Evolutionary conservation across 2,113 vertebrate species (phyloP), one percentile per base, ranked within the genome.

Genomic region (Vulpes lagopus): DNA sequence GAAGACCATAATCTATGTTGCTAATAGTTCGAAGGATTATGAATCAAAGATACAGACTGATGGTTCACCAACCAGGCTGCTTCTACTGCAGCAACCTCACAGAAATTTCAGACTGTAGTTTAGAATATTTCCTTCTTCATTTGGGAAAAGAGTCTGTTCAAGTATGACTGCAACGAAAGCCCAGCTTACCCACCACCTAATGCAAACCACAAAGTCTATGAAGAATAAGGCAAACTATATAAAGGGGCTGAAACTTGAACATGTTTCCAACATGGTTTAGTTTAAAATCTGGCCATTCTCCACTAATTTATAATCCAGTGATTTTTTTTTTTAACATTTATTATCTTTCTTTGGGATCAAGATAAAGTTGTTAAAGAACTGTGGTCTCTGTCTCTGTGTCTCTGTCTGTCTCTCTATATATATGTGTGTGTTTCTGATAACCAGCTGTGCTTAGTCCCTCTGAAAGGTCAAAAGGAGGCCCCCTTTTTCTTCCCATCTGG

Each of bases 371-470:
- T 85, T 53, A 55, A 92, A 84, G 74, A 91, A 86, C 27, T 88
- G 35, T 57, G 25, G 64, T 91, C 65, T 87, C 17, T 59, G 38
- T 90, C 32, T 22, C 3, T 8, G 62, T 53, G 27, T 60, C 19
- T 65, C 1, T 85, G 15, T 76, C 57, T 85, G 30, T 57, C 22
- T 43, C 5, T 76, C 64, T 59, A n/a, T 79, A 17, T 65, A n/a
- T 43, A 23, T 83, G 59, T 87, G 35, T 35, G 57, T 78, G 64
- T 74, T 94, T 91, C 49, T 93, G 64, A 96, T 35, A 80, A 91
- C 69, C 87, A 98, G 94, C 97, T 98, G 94, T 91, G 76, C 94
- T 96, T 78, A 93, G 85, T 96, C 23, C 87, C 76, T 94, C 82
- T 88, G 74, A 91, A 97, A 95, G 91, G 96, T 94, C 91, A 97